Evolutionary conservation across 2,888 invertebrate genomes (phyloP).

Genomic region (Dioctria rufipes): DNA sequence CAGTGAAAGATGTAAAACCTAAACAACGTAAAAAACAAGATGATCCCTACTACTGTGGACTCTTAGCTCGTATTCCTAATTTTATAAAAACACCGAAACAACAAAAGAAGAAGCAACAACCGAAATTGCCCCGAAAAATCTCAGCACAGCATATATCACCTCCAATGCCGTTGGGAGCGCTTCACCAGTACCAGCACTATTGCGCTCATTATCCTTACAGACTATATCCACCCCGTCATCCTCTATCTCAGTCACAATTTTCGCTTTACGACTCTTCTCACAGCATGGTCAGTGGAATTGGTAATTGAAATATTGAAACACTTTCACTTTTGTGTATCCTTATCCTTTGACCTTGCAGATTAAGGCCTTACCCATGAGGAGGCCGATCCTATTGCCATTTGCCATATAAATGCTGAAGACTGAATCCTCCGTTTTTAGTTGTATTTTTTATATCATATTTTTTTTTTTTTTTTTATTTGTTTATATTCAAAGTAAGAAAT

Average conservation of each 20-base stretch:
- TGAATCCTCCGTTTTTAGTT: slow-evolving; percentile 62
- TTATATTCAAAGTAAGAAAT: slow-evolving; percentile 24
- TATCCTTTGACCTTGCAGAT: slow-evolving; percentile 50
- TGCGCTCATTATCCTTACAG: slow-evolving; percentile 68
- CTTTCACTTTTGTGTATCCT: slow-evolving; percentile 32
- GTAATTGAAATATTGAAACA: slow-evolving; percentile 59
- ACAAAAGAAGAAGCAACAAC: slow-evolving; percentile 60
- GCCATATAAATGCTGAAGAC: slow-evolving; percentile 69
- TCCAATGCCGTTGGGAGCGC: slow-evolving; percentile 69
- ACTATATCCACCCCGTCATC: slow-evolving; percentile 68
- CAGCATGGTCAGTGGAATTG: slow-evolving; percentile 69
- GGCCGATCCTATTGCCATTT: slow-evolving; percentile 60
- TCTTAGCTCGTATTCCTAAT: slow-evolving; percentile 79
- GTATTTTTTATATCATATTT: slow-evolving; percentile 66
- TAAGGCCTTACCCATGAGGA: slow-evolving; percentile 52
- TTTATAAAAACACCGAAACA: slow-evolving; percentile 75
- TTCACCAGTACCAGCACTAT: slow-evolving; percentile 65
- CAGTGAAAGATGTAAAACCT: slow-evolving; percentile 21
- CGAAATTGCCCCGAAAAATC: slow-evolving; percentile 66
- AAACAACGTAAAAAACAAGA: slow-evolving; percentile 72
- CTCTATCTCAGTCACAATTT: slow-evolving; percentile 69
- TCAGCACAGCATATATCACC: slow-evolving; percentile 68
- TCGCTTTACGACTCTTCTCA: slow-evolving; percentile 70
- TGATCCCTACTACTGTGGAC: slow-evolving; percentile 81
- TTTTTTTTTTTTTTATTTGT: slow-evolving; percentile 22